Base-by-base conservation (phyloP, 1,140 invertebrate species). In the Drosophila tsacasi region DNA sequence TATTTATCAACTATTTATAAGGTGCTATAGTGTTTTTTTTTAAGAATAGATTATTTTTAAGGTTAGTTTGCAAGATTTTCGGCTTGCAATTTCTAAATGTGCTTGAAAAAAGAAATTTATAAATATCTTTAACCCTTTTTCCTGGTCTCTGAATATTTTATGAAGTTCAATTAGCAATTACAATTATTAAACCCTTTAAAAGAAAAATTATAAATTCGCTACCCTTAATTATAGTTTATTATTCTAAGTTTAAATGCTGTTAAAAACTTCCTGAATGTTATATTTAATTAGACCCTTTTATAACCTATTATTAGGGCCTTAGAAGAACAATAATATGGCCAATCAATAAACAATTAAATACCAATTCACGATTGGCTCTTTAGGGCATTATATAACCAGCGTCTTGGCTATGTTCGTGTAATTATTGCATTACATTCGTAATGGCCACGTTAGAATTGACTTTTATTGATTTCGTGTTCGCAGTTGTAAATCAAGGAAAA, bases 401-500 rank as follows among this genome's bases (percentile, higher is more conserved):
- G 19, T 47, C 27, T 64, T 76, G 49, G 40, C 27, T 57, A 27
- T 40, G n/a, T 49, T 35, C 10, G 15, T 35, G 59, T 67, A 76
- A 89, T 89, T 81, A 90, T 76, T 81, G 75, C 63, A 79, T 79
- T 84, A 81, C 62, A 81, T 57, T 68, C 76, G 68, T 89, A 89
- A 89, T 89, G 64, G 72, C 47, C 62, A 76, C 65, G 55, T 76
- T 72, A 71, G 63, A 64, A 79, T 74, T 61, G 66, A 71, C 62
- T 85, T 85, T 81, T 79, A 83, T 83, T 79, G 76, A 79, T 79
- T 75, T 83, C 81, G 83, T 86, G 83, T 83, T 49, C 23, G 67
- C 54, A 68, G 82, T 76, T 57, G 86, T 89, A 81, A 87, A 89
- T 87, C 84, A 89, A 83, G 84, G 65, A 68, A 71, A 79, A 79